Base-by-base conservation (phyloP, 2,797 vertebrate species). In the Tauraco hartlaubi region DNA sequence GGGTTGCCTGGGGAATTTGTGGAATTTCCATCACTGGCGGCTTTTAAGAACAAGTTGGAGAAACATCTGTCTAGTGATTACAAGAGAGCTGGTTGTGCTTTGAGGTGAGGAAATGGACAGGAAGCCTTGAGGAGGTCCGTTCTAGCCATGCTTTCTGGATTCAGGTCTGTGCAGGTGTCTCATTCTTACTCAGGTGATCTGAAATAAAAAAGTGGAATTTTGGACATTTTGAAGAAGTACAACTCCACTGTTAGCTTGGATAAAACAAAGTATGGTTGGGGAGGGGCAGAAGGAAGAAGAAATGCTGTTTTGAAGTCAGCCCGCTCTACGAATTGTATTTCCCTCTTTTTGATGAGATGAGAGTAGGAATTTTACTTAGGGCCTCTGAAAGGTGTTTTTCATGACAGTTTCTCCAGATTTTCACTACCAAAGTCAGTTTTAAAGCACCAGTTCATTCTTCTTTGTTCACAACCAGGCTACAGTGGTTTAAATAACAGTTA, bases 401-500 rank as follows among this genome's bases (percentile, higher is more conserved):
- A 19, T 35, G 64, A 18, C 19, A 44, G 33, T 43, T 74, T 43
- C 55, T 88, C 8, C 17, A 43, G 28, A 72, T 72, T 86, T 87
- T 48, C 29, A 58, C 46, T 69, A 12, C 66, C 52, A 59, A 90
- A 85, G 68, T 88, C 63, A 39, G 25, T 80, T 78, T 83, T 85
- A 67, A 90, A 92, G 68, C 28, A 84, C 59, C 17, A 35, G 12
- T 74, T 82, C 22, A 6, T 93, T 90, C 73, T 71, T 67, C 62
- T 88, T 90, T 95, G 69, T 95, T 80, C 25, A 88, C 67, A 56
- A 11, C 61, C 7, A 9, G 35, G 37, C 84, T 88, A 28, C 82
- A 76, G 69, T 86, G 67, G 43, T 77, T 95, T 91, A 92, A 93
- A 74, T 92, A 96, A 92, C 87, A 86, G 92, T 96, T 94, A 23